phyloP scores from a whole-genome alignment of 1,140 invertebrate species.

The Drosophila melanica region DNA sequence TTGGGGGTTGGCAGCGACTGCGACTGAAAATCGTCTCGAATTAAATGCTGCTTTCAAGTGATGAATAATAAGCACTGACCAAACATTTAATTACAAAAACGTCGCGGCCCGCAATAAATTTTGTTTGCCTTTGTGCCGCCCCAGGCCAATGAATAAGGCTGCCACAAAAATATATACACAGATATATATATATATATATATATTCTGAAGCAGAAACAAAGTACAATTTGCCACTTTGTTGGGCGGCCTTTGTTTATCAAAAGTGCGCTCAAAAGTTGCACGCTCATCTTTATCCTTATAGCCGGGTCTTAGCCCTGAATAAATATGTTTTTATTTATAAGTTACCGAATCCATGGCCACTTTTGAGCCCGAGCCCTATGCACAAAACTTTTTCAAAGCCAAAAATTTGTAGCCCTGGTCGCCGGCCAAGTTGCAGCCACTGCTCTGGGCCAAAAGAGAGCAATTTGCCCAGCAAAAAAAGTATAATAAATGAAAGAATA shows the following conservation, averaged over 20 bases:
- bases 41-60: conserved; percentile 50
- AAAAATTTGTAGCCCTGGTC: conserved; percentile 72
- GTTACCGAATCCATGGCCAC: conserved; percentile 45
- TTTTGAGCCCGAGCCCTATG: neutral
- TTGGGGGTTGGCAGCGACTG: too few relatives aligned
- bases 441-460: conserved; percentile 23
- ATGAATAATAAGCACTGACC: conserved; percentile 74
- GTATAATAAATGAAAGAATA: neutral
- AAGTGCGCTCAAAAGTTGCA: conserved; percentile 68
- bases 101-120: conserved; percentile 77
- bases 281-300: conserved; percentile 71
- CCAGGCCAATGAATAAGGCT: conserved; percentile 50
- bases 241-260: conserved; percentile 50
- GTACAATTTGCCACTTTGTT: conserved; percentile 65
- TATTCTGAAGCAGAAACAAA: conserved; percentile 23
- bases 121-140: conserved; percentile 48
- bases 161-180: conserved; percentile 9
- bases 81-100: conserved; percentile 82
- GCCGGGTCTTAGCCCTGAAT: conserved; percentile 65
- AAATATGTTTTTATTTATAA: conserved; percentile 82
- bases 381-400: conserved; percentile 72
- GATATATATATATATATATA: conserved; percentile 34
- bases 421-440: conserved; percentile 17
- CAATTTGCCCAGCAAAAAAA: conserved; percentile 5
- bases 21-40: conserved; percentile 7